These are phyloP conservation scores for Piprites chloris DNA, from an alignment of 2,113 vertebrate genomes.

Conservation along the genomic window DNA sequence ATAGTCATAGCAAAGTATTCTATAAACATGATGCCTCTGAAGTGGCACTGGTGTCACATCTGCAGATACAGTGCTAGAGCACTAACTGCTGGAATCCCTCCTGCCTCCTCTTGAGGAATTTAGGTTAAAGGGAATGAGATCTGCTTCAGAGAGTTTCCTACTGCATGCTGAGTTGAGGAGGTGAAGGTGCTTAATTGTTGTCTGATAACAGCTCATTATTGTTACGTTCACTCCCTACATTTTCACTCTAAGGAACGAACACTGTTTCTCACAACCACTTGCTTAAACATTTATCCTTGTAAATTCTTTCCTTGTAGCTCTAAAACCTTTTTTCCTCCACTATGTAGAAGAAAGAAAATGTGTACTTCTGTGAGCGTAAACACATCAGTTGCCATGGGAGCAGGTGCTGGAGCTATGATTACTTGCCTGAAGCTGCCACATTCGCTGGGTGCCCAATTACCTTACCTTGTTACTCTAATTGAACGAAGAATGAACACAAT, in stretches of 20 bases:
- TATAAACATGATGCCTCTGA: background rate
- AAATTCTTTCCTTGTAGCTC: background rate
- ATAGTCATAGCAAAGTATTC: background rate
- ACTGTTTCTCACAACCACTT: background rate
- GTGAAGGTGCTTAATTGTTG: background rate
- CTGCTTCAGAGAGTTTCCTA: background rate
- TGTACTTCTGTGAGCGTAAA: constrained; percentile 50
- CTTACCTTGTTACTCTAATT: constrained; percentile 33
- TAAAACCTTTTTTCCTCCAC: background rate
- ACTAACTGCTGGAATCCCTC: background rate
- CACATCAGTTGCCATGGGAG: constrained; percentile 63
- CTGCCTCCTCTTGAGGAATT: background rate
- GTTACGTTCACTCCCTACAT: background rate
- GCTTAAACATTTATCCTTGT: background rate
- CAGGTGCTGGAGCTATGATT: constrained; percentile 40
- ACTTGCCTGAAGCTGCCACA: constrained; percentile 44
- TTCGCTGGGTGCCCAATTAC: constrained; percentile 50
- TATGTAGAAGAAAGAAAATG: constrained; percentile 11
- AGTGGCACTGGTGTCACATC: background rate
- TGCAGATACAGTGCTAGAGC: background rate
- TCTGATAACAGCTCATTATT: background rate
- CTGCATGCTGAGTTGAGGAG: background rate
- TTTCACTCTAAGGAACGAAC: background rate
- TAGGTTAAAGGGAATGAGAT: background rate
- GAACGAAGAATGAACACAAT: constrained; percentile 23